These are phyloP conservation scores for Desmodus rotundus DNA, from an alignment of 2,113 vertebrate species.

Conservation along the genomic window DNA sequence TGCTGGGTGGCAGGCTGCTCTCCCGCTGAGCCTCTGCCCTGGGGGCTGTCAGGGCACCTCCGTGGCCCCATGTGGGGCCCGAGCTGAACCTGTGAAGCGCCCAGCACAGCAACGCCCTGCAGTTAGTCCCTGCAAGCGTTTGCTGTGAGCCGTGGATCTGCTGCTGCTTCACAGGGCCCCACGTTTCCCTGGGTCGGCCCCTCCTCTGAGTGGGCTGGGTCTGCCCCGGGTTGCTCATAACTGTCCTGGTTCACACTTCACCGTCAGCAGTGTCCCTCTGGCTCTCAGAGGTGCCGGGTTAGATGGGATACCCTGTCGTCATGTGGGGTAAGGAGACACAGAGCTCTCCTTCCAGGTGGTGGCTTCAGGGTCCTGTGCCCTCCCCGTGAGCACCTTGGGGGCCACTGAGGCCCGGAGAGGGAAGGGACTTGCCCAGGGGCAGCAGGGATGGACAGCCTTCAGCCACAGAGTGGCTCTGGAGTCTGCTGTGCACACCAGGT, in stretches of 20 bases:
- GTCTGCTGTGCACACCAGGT: rapidly evolving
- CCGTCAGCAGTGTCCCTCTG: background rate
- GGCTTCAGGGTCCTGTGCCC: background rate
- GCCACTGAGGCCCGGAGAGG: background rate
- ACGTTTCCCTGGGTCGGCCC: too few relatives aligned
- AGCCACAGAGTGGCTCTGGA: background rate
- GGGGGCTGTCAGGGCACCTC: background rate
- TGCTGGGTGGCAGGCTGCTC: background rate
- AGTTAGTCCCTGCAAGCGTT: too few relatives aligned
- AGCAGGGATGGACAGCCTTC: background rate
- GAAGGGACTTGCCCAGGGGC: background rate
- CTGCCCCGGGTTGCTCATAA: rapidly evolving
- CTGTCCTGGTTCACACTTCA: background rate
- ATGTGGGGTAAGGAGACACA: background rate
- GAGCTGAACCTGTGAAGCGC: background rate
- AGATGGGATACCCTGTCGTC: rapidly evolving
- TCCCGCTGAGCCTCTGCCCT: background rate
- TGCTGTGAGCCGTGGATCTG: background rate
- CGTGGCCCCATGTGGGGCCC: too few relatives aligned
- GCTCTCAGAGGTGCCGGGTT: background rate
- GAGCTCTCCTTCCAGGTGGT: background rate
- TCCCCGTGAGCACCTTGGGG: background rate
- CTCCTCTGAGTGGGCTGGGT: background rate
- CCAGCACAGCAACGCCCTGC: background rate
- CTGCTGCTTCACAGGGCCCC: too few relatives aligned